A percentile compares a stretch with the other conserved stretches of the same genome.
These are phyloP conservation scores for Hypotaenidia okinawae DNA, from an alignment of 2,797 vertebrate genomes.

Conservation along the genomic window DNA sequence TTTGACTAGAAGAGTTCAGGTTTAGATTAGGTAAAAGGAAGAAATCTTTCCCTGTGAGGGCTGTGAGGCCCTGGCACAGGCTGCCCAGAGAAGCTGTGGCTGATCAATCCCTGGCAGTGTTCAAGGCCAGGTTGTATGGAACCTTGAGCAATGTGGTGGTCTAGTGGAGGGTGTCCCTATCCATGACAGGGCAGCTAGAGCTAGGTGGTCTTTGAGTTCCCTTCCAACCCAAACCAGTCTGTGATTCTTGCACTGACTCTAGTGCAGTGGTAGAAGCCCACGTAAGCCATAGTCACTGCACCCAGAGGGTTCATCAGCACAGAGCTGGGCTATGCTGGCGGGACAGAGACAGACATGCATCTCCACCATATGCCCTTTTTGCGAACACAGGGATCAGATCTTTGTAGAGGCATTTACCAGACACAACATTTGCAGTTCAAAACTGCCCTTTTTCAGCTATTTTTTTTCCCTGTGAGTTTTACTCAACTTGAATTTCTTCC, in stretches of 20 bases:
- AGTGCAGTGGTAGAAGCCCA: neutral
- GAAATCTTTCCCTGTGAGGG: too few relatives aligned
- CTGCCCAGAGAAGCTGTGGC: too few relatives aligned
- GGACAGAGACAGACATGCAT: fast-evolving
- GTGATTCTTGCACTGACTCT: neutral
- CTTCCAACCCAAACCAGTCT: too few relatives aligned
- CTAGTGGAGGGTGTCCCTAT: too few relatives aligned
- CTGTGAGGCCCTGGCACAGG: too few relatives aligned
- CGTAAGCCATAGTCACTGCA: neutral
- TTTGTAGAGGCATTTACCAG: neutral
- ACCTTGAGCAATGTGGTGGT: too few relatives aligned
- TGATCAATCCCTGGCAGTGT: too few relatives aligned
- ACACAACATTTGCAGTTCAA: neutral
- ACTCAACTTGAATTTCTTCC: neutral
- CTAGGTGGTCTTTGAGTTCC: too few relatives aligned
- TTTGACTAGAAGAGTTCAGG: too few relatives aligned
- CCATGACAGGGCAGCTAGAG: too few relatives aligned
- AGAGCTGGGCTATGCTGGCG: neutral
- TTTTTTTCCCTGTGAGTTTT: neutral
- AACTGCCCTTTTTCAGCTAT: fast-evolving
- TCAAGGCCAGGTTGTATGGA: too few relatives aligned
- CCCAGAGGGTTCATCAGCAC: neutral
- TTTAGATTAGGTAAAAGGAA: too few relatives aligned
- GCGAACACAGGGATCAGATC: fast-evolving
- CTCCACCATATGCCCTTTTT: neutral